Evolutionary conservation across 2,888 invertebrate genomes (phyloP), one percentile per base, ranked within the genome.

Genomic region (Sinhomidia bicolor): DNA sequence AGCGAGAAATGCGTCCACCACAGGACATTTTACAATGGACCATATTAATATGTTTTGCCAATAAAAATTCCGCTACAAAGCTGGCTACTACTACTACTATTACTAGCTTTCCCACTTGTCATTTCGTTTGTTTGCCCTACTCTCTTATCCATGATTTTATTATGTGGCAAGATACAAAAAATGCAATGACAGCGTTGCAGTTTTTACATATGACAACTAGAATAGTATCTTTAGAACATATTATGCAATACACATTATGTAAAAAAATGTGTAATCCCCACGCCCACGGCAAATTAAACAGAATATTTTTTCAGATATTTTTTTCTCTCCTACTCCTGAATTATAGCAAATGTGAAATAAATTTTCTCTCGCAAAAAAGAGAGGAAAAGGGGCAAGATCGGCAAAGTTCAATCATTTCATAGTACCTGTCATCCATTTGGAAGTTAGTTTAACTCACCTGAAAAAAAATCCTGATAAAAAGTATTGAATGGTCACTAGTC

Each of bases 271-370:
- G 14, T 47, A 47, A 23, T 17, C 57, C 57, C 6, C 65, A 36
- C 65, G 65, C 32, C 65, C 65, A 65, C 32, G 32, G 32, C 32
- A 65, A 65, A 65, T 65, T 65, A 65, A 65, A n/a, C n/a, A 32
- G n/a, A 36, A 36, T 2, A 32, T 5, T n/a, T 32, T 62, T n/a
- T n/a, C 65, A 14, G 17, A 14, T 47, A 47, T 32, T 36, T 65
- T 62, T 65, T 36, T 65, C 32, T 36, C 1, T 32, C 7, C n/a
- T 7, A 54, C n/a, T n/a, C n/a, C n/a, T n/a, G 17, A 54, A 54
- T 5, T 9, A 17, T 26, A 1, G 60, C 2, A 20, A 71, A 41
- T 10, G 20, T 23, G 20, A 62, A 29, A 62, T 10, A 20, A 36
- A 41, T 71, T 71, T 36, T 71, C 23, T 23, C n/a, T 26, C 76